Evolutionary conservation across 2,113 vertebrate species (phyloP).

Genomic region (Mormyrus iriodes): DNA sequence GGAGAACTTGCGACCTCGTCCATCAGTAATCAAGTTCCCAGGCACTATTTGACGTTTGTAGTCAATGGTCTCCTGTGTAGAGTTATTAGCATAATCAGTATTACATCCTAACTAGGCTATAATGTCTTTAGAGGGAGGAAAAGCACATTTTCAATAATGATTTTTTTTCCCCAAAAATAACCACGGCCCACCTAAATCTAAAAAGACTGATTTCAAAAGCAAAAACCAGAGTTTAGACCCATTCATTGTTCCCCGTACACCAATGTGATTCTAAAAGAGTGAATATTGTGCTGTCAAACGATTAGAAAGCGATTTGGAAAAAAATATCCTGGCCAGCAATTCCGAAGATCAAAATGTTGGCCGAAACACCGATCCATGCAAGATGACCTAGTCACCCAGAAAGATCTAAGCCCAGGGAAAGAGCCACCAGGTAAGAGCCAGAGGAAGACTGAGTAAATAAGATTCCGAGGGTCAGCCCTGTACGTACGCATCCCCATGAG

Average conservation of each 20-base stretch:
- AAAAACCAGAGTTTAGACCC: not conserved
- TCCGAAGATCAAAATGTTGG: not conserved
- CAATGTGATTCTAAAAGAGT: not conserved
- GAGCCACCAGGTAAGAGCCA: not conserved
- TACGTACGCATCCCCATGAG: constrained; percentile 96
- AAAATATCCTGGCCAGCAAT: not conserved
- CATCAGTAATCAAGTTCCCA: constrained; percentile 69
- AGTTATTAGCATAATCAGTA: not conserved
- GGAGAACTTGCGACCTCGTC: constrained; percentile 78
- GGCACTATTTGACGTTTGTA: constrained; percentile 67
- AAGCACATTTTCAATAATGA: not conserved
- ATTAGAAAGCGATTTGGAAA: not conserved
- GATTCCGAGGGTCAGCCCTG: not conserved
- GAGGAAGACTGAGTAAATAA: not conserved
- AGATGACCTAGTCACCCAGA: constrained; percentile 1
- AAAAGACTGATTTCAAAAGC: not conserved
- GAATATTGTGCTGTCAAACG: not conserved
- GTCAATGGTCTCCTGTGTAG: constrained; percentile 75
- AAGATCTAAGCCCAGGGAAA: not conserved
- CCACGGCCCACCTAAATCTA: not conserved
- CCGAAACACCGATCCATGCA: not conserved
- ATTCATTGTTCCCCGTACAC: not conserved
- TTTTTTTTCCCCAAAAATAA: not conserved
- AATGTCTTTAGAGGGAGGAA: not conserved
- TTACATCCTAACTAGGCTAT: not conserved